phyloP scores from a whole-genome alignment of 2,888 invertebrate genomes.

The Acanthopleura granulata region DNA sequence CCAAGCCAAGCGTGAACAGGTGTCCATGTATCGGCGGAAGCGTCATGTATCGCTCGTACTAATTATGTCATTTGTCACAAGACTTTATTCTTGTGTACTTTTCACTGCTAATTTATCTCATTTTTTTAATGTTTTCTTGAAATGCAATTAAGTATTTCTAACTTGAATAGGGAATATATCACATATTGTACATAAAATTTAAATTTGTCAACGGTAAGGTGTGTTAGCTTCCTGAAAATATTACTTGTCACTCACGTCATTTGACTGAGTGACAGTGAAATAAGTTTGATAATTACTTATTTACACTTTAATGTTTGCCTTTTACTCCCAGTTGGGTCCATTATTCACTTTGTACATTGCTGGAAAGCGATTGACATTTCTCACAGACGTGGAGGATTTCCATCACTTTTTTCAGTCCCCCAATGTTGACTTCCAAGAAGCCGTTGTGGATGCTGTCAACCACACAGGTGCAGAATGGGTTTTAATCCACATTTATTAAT shows the following conservation, averaged over 20 bases:
- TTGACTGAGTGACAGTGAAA: too few species aligned
- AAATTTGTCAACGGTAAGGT: too few species aligned
- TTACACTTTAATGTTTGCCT: background rate
- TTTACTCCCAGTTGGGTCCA: slow-evolving; percentile 52
- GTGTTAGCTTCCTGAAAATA: too few species aligned
- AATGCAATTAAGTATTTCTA: too few species aligned
- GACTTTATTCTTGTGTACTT: too few species aligned
- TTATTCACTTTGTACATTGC: slow-evolving; percentile 57
- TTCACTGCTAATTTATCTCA: too few species aligned
- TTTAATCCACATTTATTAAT: too few species aligned
- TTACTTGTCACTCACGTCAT: too few species aligned
- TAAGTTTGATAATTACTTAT: background rate
- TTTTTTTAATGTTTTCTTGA: too few species aligned
- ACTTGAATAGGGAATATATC: too few species aligned
- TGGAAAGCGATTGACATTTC: slow-evolving; percentile 59
- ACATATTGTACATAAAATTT: too few species aligned
- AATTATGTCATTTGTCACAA: background rate
- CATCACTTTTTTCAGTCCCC: slow-evolving; percentile 54
- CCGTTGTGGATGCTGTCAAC: slow-evolving; percentile 54
- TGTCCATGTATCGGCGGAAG: slow-evolving; percentile 20
- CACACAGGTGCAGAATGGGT: slow-evolving; percentile 47
- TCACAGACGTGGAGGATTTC: slow-evolving; percentile 56
- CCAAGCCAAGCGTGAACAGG: slow-evolving; percentile 49
- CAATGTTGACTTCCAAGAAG: slow-evolving; percentile 57
- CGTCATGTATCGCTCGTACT: background rate